A percentile compares a stretch with the other conserved stretches of the same genome.
Evolutionary conservation across 2,888 invertebrate species (phyloP).

Genomic region (Sesia apiformis): DNA sequence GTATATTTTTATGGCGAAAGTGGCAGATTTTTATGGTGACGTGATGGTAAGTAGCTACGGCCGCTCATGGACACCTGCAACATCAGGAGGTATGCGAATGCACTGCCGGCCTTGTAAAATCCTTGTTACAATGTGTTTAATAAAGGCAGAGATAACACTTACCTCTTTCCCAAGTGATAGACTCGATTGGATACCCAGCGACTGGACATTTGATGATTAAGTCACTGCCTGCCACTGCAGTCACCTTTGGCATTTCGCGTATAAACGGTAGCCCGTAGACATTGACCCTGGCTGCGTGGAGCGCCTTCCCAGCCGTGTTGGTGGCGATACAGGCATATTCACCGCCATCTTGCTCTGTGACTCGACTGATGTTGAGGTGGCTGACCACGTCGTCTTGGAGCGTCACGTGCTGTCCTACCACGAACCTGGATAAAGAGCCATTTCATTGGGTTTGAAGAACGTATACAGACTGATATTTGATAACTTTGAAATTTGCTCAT

Average conservation of each 20-base stretch:
- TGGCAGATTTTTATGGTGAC: too few species aligned
- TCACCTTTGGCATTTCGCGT: constrained; percentile 90
- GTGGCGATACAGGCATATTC: constrained; percentile 90
- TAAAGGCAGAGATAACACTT: constrained; percentile 23
- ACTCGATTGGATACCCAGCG: constrained; percentile 91
- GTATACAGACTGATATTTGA: too few species aligned
- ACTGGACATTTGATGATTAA: constrained; percentile 91
- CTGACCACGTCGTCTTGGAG: constrained; percentile 94
- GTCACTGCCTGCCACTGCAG: constrained; percentile 88
- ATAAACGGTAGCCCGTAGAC: constrained; percentile 91
- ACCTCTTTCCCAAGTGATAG: constrained; percentile 94
- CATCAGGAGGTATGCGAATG: too few species aligned
- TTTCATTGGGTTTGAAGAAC: background rate
- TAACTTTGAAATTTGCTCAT: too few species aligned
- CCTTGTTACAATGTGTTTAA: background rate
- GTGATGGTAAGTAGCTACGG: too few species aligned
- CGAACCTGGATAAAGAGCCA: constrained; percentile 74
- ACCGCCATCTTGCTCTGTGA: constrained; percentile 92
- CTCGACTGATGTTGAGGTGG: constrained; percentile 91
- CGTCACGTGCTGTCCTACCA: constrained; percentile 93
- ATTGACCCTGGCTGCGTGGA: constrained; percentile 89
- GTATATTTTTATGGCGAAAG: too few species aligned
- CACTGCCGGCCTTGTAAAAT: too few species aligned
- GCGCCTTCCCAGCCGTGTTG: constrained; percentile 86
- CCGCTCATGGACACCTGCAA: too few species aligned